phyloP scores from a whole-genome alignment of 1,140 invertebrate species.

The Galleria mellonella region DNA sequence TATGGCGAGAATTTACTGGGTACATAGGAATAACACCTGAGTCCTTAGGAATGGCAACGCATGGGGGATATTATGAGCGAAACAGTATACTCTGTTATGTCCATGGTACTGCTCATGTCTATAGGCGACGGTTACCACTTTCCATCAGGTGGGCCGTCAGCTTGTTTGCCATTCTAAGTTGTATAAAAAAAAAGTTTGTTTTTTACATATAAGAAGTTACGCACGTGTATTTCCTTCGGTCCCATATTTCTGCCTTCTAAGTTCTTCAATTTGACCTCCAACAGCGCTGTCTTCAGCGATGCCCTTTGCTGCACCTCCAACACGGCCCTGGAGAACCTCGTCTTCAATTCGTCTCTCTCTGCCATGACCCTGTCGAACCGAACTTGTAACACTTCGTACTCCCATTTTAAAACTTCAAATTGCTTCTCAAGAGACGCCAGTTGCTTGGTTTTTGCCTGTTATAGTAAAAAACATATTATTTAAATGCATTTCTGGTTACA shows the following conservation, averaged over 20 bases:
- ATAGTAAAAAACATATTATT: conserved; percentile 4
- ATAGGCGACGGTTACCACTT: too few relatives aligned
- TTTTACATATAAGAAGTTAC: conserved; percentile 10
- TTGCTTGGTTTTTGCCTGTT: conserved; percentile 79
- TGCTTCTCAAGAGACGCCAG: conserved; percentile 78
- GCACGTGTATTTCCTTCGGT: conserved; percentile 48
- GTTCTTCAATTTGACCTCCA: conserved; percentile 58
- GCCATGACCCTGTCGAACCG: conserved; percentile 83
- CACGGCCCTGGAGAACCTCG: conserved; percentile 85
- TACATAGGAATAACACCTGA: too few relatives aligned
- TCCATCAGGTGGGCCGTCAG: too few relatives aligned
- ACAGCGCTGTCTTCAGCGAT: conserved; percentile 64
- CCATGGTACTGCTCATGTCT: too few relatives aligned
- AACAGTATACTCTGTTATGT: too few relatives aligned
- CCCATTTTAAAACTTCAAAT: conserved; percentile 84
- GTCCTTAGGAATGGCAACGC: too few relatives aligned
- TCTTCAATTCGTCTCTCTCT: conserved; percentile 87
- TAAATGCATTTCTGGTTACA: too few relatives aligned
- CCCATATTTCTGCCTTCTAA: conserved; percentile 43
- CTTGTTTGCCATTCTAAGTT: too few relatives aligned
- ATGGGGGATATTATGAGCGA: too few relatives aligned
- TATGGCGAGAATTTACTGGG: too few relatives aligned
- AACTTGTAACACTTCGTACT: conserved; percentile 82
- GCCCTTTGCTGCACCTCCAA: conserved; percentile 91
- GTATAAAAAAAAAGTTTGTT: too few relatives aligned